Conservation (phyloP, 1,140 invertebrate species). For the Augochlora pura region DNA sequence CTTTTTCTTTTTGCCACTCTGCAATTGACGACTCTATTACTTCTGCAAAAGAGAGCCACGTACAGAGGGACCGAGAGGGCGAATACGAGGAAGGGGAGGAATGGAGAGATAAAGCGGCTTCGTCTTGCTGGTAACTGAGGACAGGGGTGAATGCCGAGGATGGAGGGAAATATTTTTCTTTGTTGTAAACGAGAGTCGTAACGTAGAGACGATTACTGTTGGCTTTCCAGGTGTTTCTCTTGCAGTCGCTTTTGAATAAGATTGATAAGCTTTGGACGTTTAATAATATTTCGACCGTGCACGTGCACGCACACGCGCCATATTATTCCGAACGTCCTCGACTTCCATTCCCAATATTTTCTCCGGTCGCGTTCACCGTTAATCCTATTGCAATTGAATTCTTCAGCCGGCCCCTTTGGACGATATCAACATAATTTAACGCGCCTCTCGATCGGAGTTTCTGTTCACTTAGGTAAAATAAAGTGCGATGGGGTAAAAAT, state of each 20-base stretch:
- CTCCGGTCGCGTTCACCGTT: not conserved
- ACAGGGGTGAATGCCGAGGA: constrained; percentile 34
- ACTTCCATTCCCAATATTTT: not conserved
- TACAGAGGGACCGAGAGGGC: constrained; percentile 17
- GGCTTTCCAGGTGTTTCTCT: constrained; percentile 16
- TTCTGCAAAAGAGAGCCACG: constrained; percentile 55
- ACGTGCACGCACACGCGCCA: not conserved
- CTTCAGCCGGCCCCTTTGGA: not conserved
- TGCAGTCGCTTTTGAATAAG: not conserved
- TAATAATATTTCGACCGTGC: not conserved
- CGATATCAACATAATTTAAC: not conserved
- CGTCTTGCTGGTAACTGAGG: constrained; percentile 55
- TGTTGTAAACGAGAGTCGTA: constrained; percentile 34
- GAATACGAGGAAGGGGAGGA: constrained; percentile 28
- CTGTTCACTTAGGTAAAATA: too few relatives aligned
- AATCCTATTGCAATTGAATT: not conserved
- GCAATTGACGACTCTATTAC: constrained; percentile 67
- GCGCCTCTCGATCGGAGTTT: not conserved
- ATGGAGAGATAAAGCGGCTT: constrained; percentile 52
- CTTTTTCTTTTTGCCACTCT: constrained; percentile 60
- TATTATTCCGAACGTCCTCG: not conserved
- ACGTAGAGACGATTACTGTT: constrained; percentile 23
- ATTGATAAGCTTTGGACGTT: constrained; percentile 1
- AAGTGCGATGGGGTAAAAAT: too few relatives aligned
- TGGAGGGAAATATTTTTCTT: constrained; percentile 48